A percentile compares a stretch with the other conserved stretches of the same genome.
Evolutionary conservation across 1,140 invertebrate species (phyloP).

Genomic region (Bombus superbus): DNA sequence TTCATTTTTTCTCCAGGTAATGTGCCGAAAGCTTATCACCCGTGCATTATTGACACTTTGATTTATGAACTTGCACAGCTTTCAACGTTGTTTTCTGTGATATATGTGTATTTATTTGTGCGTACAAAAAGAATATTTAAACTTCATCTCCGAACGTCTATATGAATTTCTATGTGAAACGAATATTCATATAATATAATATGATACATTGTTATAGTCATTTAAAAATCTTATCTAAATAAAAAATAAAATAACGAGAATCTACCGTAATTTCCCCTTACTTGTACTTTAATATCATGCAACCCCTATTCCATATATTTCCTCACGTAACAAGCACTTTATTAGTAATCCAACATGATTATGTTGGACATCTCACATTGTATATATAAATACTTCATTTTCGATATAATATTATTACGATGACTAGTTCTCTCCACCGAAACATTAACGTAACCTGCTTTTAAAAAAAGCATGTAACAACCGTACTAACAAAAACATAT

Average conservation of each 20-base stretch:
- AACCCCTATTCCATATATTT: not conserved
- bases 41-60: not conserved
- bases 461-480: not conserved
- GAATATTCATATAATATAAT: too few relatives aligned
- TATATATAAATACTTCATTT: too few relatives aligned
- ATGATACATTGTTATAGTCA: not conserved
- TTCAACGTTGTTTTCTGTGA: not conserved
- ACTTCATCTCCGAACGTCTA: not conserved
- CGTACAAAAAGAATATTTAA: not conserved
- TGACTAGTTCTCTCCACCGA: too few relatives aligned
- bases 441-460: too few relatives aligned
- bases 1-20: not conserved
- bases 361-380: too few relatives aligned
- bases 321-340: not conserved
- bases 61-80: not conserved
- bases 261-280: not conserved
- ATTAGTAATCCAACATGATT: not conserved
- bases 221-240: not conserved
- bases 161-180: too few relatives aligned
- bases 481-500: too few relatives aligned
- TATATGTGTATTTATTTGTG: not conserved
- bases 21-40: not conserved
- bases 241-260: not conserved
- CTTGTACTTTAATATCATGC: not conserved
- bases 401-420: too few relatives aligned